A percentile compares a stretch with the other conserved stretches of the same genome.
Evolutionary conservation across 2,888 invertebrate genomes (phyloP).

Genomic region (Rhamphomyia laevipes): DNA sequence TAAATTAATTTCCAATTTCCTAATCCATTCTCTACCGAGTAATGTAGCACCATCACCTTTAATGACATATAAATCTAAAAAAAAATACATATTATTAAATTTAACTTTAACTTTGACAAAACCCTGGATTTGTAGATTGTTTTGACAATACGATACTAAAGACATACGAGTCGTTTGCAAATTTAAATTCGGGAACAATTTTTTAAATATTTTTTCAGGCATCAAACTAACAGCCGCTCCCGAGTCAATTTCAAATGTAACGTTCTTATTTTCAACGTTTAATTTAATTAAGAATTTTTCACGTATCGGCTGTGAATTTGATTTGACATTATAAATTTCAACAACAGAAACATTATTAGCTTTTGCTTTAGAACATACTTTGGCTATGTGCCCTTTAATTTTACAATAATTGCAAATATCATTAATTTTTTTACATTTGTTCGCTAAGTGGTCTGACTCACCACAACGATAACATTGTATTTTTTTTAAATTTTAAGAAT

Average conservation of each 20-base stretch:
- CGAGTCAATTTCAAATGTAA: background rate
- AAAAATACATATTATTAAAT: background rate
- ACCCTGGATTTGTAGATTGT: background rate
- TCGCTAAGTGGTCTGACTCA: background rate
- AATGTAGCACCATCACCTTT: background rate
- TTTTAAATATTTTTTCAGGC: background rate
- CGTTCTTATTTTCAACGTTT: background rate
- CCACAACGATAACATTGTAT: background rate
- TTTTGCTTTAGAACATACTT: background rate
- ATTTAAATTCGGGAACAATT: constrained; percentile 7
- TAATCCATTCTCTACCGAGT: background rate
- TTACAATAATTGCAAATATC: background rate
- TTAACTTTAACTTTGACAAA: background rate
- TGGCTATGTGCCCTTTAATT: constrained; percentile 1
- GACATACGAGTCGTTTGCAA: background rate
- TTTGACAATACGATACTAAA: background rate
- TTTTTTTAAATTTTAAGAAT: background rate
- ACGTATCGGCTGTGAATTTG: background rate
- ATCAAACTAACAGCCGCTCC: background rate
- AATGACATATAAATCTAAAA: background rate
- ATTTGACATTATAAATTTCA: background rate
- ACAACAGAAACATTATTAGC: too few species aligned
- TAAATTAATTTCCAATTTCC: background rate
- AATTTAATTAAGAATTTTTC: background rate
- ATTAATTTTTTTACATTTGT: background rate